Conservation (phyloP, 1,140 invertebrate genomes). For the Anagrus nilaparvatae region DNA sequence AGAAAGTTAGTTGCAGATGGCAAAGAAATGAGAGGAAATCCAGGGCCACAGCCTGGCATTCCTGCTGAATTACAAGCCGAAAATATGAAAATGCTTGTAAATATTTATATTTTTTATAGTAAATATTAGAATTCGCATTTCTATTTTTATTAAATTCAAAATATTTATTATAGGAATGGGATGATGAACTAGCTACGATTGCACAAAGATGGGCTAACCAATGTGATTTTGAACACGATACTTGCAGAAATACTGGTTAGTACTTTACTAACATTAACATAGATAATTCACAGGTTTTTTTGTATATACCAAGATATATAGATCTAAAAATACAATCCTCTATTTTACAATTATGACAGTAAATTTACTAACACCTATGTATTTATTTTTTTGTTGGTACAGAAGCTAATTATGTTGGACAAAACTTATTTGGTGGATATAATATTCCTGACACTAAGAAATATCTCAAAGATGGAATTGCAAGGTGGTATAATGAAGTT, state of each 20-base stretch:
- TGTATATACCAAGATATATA: too few relatives aligned
- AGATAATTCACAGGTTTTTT: too few relatives aligned
- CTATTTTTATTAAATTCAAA: too few relatives aligned
- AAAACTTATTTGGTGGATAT: conserved; percentile 17
- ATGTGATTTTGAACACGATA: conserved; percentile 20
- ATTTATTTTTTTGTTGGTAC: conserved; percentile 1
- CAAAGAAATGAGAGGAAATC: neutral
- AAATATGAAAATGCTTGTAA: too few relatives aligned
- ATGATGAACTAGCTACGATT: conserved; percentile 16
- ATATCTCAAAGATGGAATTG: conserved; percentile 3
- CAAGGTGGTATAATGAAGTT: conserved; percentile 23
- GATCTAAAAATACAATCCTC: too few relatives aligned
- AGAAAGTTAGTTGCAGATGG: too few relatives aligned
- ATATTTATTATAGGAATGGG: conserved; percentile 21
- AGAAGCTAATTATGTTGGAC: conserved; percentile 19
- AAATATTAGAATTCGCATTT: too few relatives aligned
- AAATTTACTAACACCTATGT: neutral
- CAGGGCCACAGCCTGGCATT: conserved; percentile 13
- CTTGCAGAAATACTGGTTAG: conserved; percentile 14
- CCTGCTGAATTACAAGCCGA: too few relatives aligned
- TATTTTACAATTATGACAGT: neutral
- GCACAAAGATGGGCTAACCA: conserved; percentile 24
- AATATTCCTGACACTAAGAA: neutral
- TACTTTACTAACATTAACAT: too few relatives aligned
- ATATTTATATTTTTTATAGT: too few relatives aligned